Base-by-base conservation (phyloP, 2,888 invertebrate species). In the Didymodactylos carnosus region DNA sequence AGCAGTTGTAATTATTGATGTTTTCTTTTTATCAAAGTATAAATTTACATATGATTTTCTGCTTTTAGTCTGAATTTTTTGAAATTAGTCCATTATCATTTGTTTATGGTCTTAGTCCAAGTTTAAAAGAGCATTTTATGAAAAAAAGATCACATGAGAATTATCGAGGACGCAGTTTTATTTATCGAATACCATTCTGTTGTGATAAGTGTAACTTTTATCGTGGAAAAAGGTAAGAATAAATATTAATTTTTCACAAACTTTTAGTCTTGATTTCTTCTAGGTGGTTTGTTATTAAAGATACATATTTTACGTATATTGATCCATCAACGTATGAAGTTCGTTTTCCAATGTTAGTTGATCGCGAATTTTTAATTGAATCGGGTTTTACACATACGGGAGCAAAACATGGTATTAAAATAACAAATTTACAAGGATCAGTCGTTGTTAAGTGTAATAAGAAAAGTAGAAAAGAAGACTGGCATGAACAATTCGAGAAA, bases 261-360 rank as follows among this genome's bases (percentile, higher is more conserved):
- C 10, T 25, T 25, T 25, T 25, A 7, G 13, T 25, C 43, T 49
- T 25, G 10, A 49, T 49, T 49, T n/a, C 4, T 49, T 25, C 4
- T 27, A 51, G 51, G 29, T 73, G 73, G 73, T 62, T 73, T 35
- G 70, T 51, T 39, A 23, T 73, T 14, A 73, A 73, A 71, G 73
- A 73, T 51, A 73, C 49, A 27, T 73, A 71, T 43, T 23, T 73
- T 19, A 23, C 51, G 1, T 73, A 73, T 23, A 11, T 73, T 6
- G 39, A 40, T 40, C 51, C 71, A n/a, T 27, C 3, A 39, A 19
- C 40, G 2, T 27, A 53, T 62, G 29, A 73, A 35, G 19, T 71
- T n/a, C 41, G 73, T 35, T 73, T 49, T 73, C 70, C 70, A 13
- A 69, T 73, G 51, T 39, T 73, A 62, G 53, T 73, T 39, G 73